A percentile compares a stretch with the other conserved stretches of the same genome.
These are phyloP conservation scores for Pagetopsis macropterus DNA, from an alignment of 2,797 vertebrate species.

Conservation along the genomic window DNA sequence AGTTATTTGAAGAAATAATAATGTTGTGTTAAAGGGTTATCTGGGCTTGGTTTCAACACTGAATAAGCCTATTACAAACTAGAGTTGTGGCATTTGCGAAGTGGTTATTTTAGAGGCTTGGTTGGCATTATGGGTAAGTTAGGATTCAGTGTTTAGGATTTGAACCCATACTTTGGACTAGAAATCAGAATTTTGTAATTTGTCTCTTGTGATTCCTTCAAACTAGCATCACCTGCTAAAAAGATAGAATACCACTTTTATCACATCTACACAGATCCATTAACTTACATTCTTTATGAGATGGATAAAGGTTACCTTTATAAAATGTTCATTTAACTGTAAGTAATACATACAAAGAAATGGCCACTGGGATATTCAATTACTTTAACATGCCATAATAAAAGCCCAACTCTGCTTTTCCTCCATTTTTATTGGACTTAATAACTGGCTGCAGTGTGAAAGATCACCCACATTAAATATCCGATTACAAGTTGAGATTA, in stretches of 20 bases:
- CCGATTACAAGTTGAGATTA: conserved; percentile 60
- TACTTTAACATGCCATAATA: conserved; percentile 38
- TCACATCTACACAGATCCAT: conserved; percentile 4
- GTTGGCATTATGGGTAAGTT: background rate
- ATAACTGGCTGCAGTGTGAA: conserved; percentile 45
- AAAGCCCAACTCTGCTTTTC: conserved; percentile 44
- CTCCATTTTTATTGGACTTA: conserved; percentile 50
- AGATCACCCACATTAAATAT: conserved; percentile 61
- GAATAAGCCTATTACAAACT: background rate
- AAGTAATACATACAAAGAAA: background rate
- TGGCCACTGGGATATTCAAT: conserved; percentile 18
- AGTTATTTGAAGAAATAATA: background rate
- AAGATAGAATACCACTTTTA: background rate
- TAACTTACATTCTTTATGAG: conserved; percentile 1
- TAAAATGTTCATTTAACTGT: background rate
- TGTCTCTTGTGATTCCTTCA: background rate
- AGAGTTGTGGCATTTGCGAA: background rate
- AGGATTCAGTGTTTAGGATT: background rate
- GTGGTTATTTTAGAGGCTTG: conserved; percentile 1
- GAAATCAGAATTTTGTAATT: background rate
- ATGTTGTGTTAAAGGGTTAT: background rate
- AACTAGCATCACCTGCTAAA: conserved; percentile 5
- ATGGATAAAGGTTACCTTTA: background rate
- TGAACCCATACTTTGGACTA: background rate
- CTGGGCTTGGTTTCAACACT: background rate